These are phyloP conservation scores for Protonemura montana DNA, from an alignment of 2,888 invertebrate species.

Conservation along the genomic window DNA sequence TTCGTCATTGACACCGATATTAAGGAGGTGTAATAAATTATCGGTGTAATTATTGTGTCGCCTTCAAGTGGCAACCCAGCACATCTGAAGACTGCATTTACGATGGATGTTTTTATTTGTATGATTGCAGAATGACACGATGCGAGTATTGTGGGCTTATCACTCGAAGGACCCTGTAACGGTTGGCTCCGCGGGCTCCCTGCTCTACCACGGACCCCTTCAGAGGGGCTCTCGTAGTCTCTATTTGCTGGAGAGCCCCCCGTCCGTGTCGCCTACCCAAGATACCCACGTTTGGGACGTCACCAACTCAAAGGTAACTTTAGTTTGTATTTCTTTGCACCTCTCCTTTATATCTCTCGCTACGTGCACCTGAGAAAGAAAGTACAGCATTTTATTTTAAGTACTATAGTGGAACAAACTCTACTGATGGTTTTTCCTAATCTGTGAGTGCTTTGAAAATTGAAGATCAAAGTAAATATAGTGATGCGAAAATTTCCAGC, in stretches of 20 bases:
- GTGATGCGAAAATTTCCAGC: no score
- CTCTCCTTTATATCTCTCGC: no score
- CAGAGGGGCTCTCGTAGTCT: conserved; percentile 69
- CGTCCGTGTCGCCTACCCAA: neutral
- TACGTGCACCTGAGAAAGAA: no score
- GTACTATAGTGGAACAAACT: no score
- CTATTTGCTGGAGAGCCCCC: conserved; percentile 65
- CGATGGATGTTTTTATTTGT: neutral
- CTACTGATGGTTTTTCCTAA: no score
- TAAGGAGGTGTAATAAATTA: neutral
- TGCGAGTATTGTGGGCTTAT: conserved; percentile 83
- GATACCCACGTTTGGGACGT: conserved; percentile 55
- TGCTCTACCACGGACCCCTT: conserved; percentile 62
- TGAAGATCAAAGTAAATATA: no score
- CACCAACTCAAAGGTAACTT: conserved; percentile 58
- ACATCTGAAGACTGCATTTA: neutral
- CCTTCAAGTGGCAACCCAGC: no score
- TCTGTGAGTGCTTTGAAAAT: no score
- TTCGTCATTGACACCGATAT: neutral
- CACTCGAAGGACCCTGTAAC: conserved; percentile 73
- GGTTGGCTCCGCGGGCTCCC: conserved; percentile 63
- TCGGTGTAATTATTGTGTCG: neutral
- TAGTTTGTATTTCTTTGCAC: no score
- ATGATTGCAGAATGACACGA: conserved; percentile 76
- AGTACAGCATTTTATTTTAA: no score